Evolutionary conservation across 2,888 invertebrate genomes (phyloP).

Genomic region (Sphaeridia pumilis): DNA sequence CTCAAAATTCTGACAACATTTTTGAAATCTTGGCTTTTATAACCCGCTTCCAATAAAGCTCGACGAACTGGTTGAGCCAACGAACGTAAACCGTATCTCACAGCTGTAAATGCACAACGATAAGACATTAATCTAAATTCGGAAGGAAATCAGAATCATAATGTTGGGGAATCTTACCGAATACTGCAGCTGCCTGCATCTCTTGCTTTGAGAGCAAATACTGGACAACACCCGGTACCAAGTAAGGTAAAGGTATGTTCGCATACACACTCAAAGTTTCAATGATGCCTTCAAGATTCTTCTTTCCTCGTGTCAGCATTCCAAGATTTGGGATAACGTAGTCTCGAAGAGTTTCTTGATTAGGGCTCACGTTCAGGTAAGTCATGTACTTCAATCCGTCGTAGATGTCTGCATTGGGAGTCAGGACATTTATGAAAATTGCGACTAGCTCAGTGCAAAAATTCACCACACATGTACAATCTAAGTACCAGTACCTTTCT

Average conservation of each 20-base stretch:
- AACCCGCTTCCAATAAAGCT: slow-evolving; percentile 49
- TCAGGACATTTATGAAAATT: no score
- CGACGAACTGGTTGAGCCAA: slow-evolving; percentile 46
- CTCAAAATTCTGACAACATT: slow-evolving; percentile 52
- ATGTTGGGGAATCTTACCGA: slow-evolving; percentile 43
- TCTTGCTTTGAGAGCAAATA: slow-evolving; percentile 49
- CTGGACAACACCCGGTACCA: slow-evolving; percentile 42
- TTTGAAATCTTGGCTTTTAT: slow-evolving; percentile 50
- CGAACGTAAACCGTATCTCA: slow-evolving; percentile 50
- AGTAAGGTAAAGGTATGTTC: slow-evolving; percentile 12
- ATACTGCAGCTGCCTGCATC: slow-evolving; percentile 51
- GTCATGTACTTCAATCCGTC: slow-evolving; percentile 55
- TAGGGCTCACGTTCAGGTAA: slow-evolving; percentile 48
- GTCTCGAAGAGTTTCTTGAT: slow-evolving; percentile 57
- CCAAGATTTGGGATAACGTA: slow-evolving; percentile 63
- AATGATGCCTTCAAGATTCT: slow-evolving; percentile 11
- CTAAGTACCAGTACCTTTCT: slow-evolving; percentile 45
- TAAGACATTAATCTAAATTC: neutral
- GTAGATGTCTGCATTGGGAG: slow-evolving; percentile 44
- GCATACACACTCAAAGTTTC: slow-evolving; percentile 22
- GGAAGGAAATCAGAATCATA: slow-evolving; percentile 2
- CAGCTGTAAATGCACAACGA: slow-evolving; percentile 30
- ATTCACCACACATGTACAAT: neutral
- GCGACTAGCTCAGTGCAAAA: no score
- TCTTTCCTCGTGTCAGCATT: slow-evolving; percentile 39